Percentiles rank a stretch among this genome's conserved stretches.
Conservation (phyloP, 2,113 vertebrate genomes). For the Campylorhamphus procurvoides region DNA sequence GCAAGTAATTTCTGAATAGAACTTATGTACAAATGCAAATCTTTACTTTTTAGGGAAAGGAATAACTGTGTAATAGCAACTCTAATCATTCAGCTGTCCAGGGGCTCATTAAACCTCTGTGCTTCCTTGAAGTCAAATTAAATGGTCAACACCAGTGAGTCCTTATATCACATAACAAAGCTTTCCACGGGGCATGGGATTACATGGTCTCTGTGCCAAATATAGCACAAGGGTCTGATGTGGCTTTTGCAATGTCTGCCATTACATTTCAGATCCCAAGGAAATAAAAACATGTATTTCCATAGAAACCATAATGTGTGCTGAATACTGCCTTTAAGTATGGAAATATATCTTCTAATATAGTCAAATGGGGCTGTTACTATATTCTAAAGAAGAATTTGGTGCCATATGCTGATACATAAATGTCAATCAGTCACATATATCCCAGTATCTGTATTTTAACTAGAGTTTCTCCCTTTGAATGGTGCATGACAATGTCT, state of each 20-base stretch:
- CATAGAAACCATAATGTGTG: not conserved
- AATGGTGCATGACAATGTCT: not conserved
- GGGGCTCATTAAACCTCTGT: conserved; percentile 38
- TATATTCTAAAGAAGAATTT: not conserved
- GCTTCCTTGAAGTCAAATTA: conserved; percentile 49
- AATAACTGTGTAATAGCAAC: not conserved
- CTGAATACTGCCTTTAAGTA: not conserved
- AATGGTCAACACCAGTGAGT: not conserved
- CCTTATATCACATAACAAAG: not conserved
- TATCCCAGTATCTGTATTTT: not conserved
- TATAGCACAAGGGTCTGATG: not conserved
- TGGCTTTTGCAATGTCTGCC: not conserved
- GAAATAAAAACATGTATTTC: conserved; percentile 25
- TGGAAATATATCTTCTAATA: not conserved
- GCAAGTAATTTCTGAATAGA: not conserved
- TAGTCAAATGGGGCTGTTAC: not conserved
- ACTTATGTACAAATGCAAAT: not conserved
- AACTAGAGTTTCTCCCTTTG: not conserved
- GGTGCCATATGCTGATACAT: not conserved
- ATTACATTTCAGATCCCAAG: not conserved
- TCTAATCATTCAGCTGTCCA: not conserved
- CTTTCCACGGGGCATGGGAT: not conserved
- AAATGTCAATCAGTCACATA: not conserved
- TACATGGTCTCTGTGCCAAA: not conserved
- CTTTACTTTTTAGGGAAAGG: not conserved